phyloP scores from a whole-genome alignment of 2,113 vertebrate species.

The Hydrochoerus hydrochaeris region DNA sequence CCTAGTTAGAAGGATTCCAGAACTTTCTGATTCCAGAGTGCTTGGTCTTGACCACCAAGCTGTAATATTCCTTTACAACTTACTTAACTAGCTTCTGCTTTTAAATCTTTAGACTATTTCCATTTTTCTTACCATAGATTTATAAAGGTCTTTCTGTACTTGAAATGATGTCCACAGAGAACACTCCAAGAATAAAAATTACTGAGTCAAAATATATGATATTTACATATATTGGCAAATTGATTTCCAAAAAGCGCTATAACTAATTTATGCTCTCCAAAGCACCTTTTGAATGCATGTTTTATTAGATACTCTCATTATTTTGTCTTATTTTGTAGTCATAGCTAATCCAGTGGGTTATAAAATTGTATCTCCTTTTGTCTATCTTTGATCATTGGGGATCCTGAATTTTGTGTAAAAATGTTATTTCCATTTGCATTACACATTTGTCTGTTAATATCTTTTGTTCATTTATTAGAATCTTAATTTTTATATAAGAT shows the following conservation, averaged over 20 bases:
- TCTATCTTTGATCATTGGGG: slow-evolving; percentile 4
- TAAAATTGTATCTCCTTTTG: not conserved
- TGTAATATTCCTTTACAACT: too few relatives aligned
- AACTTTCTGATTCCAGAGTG: not conserved
- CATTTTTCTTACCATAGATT: not conserved
- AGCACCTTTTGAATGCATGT: not conserved
- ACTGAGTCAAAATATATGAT: not conserved
- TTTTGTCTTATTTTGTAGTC: slow-evolving; percentile 1
- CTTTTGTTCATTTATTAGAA: not conserved
- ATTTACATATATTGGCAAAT: not conserved
- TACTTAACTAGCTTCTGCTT: not conserved
- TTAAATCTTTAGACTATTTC: not conserved
- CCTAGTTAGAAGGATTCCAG: too few relatives aligned
- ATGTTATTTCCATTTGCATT: not conserved
- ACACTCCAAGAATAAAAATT: not conserved
- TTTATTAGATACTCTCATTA: not conserved
- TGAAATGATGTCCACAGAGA: not conserved
- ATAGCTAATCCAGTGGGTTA: not conserved
- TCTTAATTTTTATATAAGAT: not conserved
- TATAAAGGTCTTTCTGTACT: not conserved
- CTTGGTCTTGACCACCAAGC: fast-evolving
- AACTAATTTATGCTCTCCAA: not conserved
- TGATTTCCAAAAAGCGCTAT: not conserved
- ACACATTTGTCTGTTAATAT: not conserved
- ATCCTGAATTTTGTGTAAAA: slow-evolving; percentile 4